Percentiles rank a stretch among this genome's conserved stretches.
These are phyloP conservation scores for Notothenia rossii DNA, from an alignment of 2,113 vertebrate genomes.

Conservation along the genomic window DNA sequence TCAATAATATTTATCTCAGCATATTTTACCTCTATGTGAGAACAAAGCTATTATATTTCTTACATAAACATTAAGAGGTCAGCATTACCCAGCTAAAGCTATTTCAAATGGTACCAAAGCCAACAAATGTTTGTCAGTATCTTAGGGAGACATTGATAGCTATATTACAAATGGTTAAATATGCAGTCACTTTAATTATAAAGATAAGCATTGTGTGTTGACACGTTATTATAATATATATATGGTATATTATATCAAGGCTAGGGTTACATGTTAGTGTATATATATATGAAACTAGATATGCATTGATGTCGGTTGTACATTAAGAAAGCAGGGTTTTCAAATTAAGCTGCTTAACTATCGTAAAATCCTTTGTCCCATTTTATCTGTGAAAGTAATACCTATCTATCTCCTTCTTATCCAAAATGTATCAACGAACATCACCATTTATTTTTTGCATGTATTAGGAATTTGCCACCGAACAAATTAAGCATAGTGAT, in stretches of 20 bases:
- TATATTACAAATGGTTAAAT: background rate
- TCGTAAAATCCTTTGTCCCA: background rate
- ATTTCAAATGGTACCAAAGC: background rate
- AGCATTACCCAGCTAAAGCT: background rate
- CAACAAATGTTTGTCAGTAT: background rate
- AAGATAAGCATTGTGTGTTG: background rate
- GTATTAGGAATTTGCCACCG: too few relatives aligned
- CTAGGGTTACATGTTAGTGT: background rate
- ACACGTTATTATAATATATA: background rate
- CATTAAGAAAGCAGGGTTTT: background rate
- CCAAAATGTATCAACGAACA: too few relatives aligned
- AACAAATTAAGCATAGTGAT: too few relatives aligned
- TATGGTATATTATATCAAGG: background rate
- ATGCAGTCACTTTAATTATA: background rate
- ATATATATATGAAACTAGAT: background rate
- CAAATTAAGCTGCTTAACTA: background rate
- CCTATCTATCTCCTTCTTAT: too few relatives aligned
- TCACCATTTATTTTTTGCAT: too few relatives aligned
- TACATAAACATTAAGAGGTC: slow-evolving; percentile 1
- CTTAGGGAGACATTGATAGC: background rate
- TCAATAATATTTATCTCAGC: slow-evolving; percentile 1
- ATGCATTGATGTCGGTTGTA: background rate
- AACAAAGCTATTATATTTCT: background rate
- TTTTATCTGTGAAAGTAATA: background rate
- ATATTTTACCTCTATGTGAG: background rate